Evolutionary conservation across 2,888 invertebrate genomes (phyloP), one percentile per base, ranked within the genome.

Genomic region (Yponomeuta malinellus): DNA sequence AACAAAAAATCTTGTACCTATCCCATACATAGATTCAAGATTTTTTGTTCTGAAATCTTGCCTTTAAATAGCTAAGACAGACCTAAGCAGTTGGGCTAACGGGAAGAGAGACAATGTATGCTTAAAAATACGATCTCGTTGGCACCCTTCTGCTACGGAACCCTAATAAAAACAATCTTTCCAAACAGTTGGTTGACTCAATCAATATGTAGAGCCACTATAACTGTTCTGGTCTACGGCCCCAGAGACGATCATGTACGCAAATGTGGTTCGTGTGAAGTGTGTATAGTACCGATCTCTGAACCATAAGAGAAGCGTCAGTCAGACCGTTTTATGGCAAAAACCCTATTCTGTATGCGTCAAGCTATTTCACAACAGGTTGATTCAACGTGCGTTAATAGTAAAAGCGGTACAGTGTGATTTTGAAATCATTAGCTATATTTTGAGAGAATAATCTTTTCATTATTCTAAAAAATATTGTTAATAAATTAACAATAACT

Each of bases 281-380:
- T 63, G 23, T 68, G 8, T n/a, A 5, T 77, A 77, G 76, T 74
- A 72, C 72, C 76, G 76, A 78, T 78, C 76, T 76, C 76, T 81
- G 78, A 77, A 72, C 78, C 76, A 77, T 81, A 79, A 67, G 31
- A 23, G 43, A 33, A 29, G 73, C 68, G 63, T 71, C 70, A 68
- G 71, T 69, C 73, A 76, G 77, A 74, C 72, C 74, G 71, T 76
- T 81, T 82, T 83, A 84, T 82, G 81, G 79, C 76, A 76, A 78
- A 75, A 78, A 78, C 78, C 79, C 80, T 76, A 80, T 82, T 86
- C 85, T 85, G 84, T 83, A 85, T 86, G 80, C 77, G 78, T 82
- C 77, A 76, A 77, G 75, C 72, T 78, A 75, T 75, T 73, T 73
- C 71, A 65, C 71, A 79, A 83, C 81, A 83, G 81, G 79, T 69